A percentile compares a stretch with the other conserved stretches of the same genome.
Conservation (phyloP, 2,888 invertebrate genomes). For the Deilephila elpenor region DNA sequence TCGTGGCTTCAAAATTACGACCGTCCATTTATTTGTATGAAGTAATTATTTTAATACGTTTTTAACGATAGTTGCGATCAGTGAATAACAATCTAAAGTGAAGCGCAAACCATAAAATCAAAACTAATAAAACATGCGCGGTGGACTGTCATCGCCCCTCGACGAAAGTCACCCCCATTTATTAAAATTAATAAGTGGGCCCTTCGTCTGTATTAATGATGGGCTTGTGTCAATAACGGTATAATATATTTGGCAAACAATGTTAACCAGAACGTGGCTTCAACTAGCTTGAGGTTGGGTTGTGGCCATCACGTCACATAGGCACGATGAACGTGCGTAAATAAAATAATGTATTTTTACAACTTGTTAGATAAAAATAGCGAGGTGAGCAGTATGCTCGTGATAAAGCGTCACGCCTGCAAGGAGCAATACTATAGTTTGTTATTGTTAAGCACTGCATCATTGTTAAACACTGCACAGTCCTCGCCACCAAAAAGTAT, state of each 20-base stretch:
- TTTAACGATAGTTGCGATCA: constrained; percentile 1
- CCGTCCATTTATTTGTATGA: background rate
- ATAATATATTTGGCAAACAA: constrained; percentile 82
- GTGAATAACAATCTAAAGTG: constrained; percentile 18
- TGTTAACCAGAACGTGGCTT: constrained; percentile 60
- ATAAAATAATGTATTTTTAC: background rate
- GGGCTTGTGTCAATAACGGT: constrained; percentile 80
- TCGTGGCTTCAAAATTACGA: too few species aligned
- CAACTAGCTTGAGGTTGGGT: constrained; percentile 41
- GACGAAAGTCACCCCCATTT: constrained; percentile 74
- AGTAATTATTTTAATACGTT: background rate
- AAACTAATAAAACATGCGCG: constrained; percentile 76
- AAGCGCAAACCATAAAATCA: constrained; percentile 74
- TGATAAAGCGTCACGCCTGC: too few species aligned
- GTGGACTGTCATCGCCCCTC: constrained; percentile 69
- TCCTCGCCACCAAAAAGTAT: too few species aligned
- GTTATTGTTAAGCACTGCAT: too few species aligned
- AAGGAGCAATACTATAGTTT: too few species aligned
- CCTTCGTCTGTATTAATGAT: constrained; percentile 81
- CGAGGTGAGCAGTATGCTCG: too few species aligned
- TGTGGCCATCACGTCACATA: constrained; percentile 40
- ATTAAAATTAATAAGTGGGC: constrained; percentile 84
- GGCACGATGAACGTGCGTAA: background rate
- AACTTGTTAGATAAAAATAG: background rate
- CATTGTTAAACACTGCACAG: too few species aligned